Conservation (phyloP, 2,113 vertebrate genomes). For the Phylloscopus trochilus region DNA sequence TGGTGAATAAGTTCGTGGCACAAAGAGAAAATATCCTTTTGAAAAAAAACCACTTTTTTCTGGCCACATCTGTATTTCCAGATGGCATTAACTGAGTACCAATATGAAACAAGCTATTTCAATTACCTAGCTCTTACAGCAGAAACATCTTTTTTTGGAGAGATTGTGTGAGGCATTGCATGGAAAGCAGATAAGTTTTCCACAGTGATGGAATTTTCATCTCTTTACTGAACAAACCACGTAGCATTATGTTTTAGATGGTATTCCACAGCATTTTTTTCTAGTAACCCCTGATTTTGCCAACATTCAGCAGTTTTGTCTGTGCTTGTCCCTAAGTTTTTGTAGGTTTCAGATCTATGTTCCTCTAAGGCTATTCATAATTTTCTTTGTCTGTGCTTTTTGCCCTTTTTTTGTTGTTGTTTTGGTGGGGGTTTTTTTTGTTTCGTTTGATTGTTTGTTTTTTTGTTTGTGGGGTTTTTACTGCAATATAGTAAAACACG, state of each 20-base stretch:
- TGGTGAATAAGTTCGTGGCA: background rate
- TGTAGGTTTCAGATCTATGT: background rate
- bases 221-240: background rate
- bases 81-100: background rate
- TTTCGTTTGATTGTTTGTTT: too few species aligned
- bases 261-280: background rate
- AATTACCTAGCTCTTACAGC: background rate
- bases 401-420: background rate
- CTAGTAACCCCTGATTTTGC: background rate
- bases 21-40: background rate
- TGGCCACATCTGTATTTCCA: background rate
- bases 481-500: background rate
- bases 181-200: background rate
- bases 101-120: background rate
- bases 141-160: background rate
- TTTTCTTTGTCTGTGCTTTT: fast-evolving
- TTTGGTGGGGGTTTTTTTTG: too few species aligned
- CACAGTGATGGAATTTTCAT: background rate
- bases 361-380: background rate
- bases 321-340: background rate
- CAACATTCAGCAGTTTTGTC: background rate
- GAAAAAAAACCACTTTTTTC: background rate
- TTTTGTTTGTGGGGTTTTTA: background rate
- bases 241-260: background rate
- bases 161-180: background rate